Conservation (phyloP, 30 jellyfish, hydroid and myxozoan genomes). For the Sanderia malayensis region DNA sequence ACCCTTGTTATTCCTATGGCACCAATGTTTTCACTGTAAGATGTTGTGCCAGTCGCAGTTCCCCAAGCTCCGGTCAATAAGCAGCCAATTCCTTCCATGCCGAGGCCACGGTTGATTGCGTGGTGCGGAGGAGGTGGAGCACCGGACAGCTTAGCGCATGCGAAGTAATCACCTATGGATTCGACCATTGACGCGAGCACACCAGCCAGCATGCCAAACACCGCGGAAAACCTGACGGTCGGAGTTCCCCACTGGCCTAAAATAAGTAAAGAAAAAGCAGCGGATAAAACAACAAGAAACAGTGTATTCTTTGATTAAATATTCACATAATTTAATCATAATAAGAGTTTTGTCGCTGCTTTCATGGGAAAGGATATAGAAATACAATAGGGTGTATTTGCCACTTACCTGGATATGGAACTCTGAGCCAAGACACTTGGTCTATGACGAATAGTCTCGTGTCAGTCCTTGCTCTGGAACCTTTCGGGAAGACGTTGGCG, state of each 20-base stretch:
- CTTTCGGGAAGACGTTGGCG: slow-evolving; percentile 67
- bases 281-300: too few relatives aligned
- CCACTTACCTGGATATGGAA: slow-evolving; percentile 90
- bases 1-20: slow-evolving; percentile 97
- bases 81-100: slow-evolving; percentile 97
- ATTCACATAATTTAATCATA: background rate
- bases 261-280: too few relatives aligned
- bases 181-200: slow-evolving; percentile 93
- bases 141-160: slow-evolving; percentile 94
- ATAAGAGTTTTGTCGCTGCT: background rate
- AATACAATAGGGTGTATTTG: background rate
- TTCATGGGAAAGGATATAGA: background rate
- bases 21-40: slow-evolving; percentile 96
- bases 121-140: slow-evolving; percentile 99
- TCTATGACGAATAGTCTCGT: slow-evolving; percentile 45
- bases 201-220: slow-evolving; percentile 96
- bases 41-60: slow-evolving; percentile 97
- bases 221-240: slow-evolving; percentile 75
- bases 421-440: slow-evolving; percentile 80
- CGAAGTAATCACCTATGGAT: slow-evolving; percentile 96
- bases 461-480: slow-evolving; percentile 83
- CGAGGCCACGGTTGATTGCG: slow-evolving; percentile 93
- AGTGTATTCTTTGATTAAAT: background rate
- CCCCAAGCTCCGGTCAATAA: slow-evolving; percentile 97
- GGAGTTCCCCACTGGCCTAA: slow-evolving; percentile 99